phyloP scores from a whole-genome alignment of 1,140 invertebrate species.

The Lysiphlebus fabarum region DNA sequence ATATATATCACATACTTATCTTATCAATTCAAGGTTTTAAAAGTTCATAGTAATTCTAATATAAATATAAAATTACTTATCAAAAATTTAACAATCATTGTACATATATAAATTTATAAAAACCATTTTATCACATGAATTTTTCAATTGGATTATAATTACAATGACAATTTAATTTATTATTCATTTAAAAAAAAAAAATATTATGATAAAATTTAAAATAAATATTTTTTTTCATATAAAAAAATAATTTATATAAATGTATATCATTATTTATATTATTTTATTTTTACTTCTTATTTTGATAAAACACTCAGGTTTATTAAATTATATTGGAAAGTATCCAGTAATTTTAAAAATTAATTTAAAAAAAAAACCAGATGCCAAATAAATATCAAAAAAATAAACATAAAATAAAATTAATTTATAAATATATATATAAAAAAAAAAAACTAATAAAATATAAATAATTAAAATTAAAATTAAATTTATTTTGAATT shows the following conservation, averaged over 20 bases:
- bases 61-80: too few species aligned
- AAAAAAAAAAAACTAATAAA: background rate
- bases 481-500: too few species aligned
- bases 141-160: too few species aligned
- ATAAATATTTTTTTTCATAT: background rate
- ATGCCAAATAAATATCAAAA: conserved; percentile 8
- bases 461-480: background rate
- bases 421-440: conserved; percentile 5
- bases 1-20: too few species aligned
- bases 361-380: conserved; percentile 5
- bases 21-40: too few species aligned
- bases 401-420: background rate
- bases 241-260: background rate
- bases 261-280: background rate
- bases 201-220: background rate
- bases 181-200: background rate
- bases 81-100: too few species aligned
- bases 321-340: conserved; percentile 24
- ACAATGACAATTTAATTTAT: too few species aligned
- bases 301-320: conserved; percentile 19
- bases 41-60: too few species aligned
- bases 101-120: too few species aligned
- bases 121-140: too few species aligned
- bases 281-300: conserved; percentile 3
- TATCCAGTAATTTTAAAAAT: conserved; percentile 13